These are phyloP conservation scores for Aethes cnicana DNA, from an alignment of 2,888 invertebrate genomes.

Conservation along the genomic window DNA sequence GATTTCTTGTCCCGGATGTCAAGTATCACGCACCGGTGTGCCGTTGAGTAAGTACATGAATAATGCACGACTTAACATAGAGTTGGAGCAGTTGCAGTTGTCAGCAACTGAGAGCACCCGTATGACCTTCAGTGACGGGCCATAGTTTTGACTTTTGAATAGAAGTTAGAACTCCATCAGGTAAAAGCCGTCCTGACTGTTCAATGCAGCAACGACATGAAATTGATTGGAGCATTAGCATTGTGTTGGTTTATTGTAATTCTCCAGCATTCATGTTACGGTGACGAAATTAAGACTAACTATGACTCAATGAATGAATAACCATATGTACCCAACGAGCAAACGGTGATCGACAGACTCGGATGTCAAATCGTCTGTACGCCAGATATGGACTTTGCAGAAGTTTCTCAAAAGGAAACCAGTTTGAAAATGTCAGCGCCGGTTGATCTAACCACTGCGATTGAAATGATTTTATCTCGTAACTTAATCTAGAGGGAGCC, in stretches of 20 bases:
- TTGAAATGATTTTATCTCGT: slow-evolving; percentile 51
- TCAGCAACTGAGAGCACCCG: slow-evolving; percentile 12
- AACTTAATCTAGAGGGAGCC: slow-evolving; percentile 49
- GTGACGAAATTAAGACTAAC: slow-evolving; percentile 53
- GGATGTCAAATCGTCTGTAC: slow-evolving; percentile 12
- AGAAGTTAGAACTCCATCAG: background rate
- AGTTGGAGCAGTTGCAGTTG: slow-evolving; percentile 25
- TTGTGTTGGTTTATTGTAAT: slow-evolving; percentile 56
- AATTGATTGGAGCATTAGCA: slow-evolving; percentile 45
- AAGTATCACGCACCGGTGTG: slow-evolving; percentile 47
- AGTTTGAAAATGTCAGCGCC: slow-evolving; percentile 57
- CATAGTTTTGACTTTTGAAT: slow-evolving; percentile 14
- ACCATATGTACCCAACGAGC: slow-evolving; percentile 39
- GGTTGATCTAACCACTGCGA: slow-evolving; percentile 46
- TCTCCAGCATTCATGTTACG: slow-evolving; percentile 53
- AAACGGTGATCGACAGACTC: slow-evolving; percentile 37
- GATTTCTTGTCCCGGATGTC: slow-evolving; percentile 59
- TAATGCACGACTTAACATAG: slow-evolving; percentile 38
- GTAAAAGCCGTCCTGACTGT: slow-evolving; percentile 7
- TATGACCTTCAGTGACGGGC: slow-evolving; percentile 1
- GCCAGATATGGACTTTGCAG: slow-evolving; percentile 41
- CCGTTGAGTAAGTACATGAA: slow-evolving; percentile 47
- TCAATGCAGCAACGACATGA: slow-evolving; percentile 14
- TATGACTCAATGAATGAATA: slow-evolving; percentile 59
- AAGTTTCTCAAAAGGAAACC: slow-evolving; percentile 54